Percentiles rank a stretch among this genome's conserved stretches.
These are phyloP conservation scores for Stictocephala bisonia DNA, from an alignment of 2,888 invertebrate genomes.

Conservation along the genomic window DNA sequence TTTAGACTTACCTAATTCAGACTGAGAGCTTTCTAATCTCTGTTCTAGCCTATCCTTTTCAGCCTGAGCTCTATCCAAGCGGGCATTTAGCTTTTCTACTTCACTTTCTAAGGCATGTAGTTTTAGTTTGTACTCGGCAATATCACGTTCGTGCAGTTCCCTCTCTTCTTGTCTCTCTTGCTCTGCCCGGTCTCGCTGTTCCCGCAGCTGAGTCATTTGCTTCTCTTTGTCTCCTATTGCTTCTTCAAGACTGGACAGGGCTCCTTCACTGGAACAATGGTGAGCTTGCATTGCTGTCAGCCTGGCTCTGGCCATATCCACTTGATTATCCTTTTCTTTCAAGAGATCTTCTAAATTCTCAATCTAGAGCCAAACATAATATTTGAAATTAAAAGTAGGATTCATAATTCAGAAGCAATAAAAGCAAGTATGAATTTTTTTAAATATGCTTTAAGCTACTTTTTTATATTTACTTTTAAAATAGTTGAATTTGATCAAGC, in stretches of 20 bases:
- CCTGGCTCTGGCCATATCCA: constrained; percentile 93
- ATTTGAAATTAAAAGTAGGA: background rate
- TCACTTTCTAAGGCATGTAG: constrained; percentile 91
- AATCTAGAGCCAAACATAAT: constrained; percentile 71
- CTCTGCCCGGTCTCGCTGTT: constrained; percentile 95
- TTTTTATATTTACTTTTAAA: too few relatives aligned
- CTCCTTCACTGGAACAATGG: constrained; percentile 93
- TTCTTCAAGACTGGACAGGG: constrained; percentile 92
- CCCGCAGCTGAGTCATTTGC: constrained; percentile 93
- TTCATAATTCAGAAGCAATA: background rate
- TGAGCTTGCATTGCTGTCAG: constrained; percentile 94
- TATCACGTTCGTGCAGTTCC: constrained; percentile 82
- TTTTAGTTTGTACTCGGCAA: constrained; percentile 96
- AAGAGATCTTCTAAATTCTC: constrained; percentile 97
- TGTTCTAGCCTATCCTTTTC: constrained; percentile 93
- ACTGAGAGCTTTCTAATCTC: constrained; percentile 91
- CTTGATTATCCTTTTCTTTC: constrained; percentile 98
- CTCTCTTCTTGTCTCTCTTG: constrained; percentile 96
- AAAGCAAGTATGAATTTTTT: background rate
- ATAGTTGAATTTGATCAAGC: background rate
- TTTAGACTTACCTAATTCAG: constrained; percentile 93
- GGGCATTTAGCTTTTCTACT: constrained; percentile 87
- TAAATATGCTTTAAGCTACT: too few relatives aligned
- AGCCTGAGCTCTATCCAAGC: constrained; percentile 88
- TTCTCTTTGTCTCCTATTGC: constrained; percentile 97